Percentiles rank a stretch among this genome's conserved stretches.
Conservation (phyloP, 2,797 vertebrate genomes). For the Petrocephalus sullivani region DNA sequence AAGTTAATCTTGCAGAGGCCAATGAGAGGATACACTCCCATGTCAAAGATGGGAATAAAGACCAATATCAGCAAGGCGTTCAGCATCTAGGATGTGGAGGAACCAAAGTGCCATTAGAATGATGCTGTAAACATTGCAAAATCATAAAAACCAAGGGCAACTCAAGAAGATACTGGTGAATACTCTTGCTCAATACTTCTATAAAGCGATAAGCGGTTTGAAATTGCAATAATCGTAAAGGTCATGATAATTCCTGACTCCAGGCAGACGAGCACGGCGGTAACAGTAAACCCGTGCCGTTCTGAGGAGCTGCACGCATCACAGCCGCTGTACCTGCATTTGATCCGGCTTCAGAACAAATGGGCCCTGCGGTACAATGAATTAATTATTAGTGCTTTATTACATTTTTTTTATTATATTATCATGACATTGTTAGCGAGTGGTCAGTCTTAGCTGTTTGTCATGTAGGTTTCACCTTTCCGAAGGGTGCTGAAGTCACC, state of each 20-base stretch:
- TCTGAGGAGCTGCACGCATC: background rate
- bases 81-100: conserved; percentile 70
- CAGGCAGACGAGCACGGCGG: background rate
- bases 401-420: background rate
- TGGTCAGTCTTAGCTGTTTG: background rate
- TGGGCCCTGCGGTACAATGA: conserved; percentile 65
- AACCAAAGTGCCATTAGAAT: conserved; percentile 11
- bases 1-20: conserved; percentile 76
- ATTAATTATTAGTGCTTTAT: conserved; percentile 27
- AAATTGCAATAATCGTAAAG: conserved; percentile 31
- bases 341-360: conserved; percentile 85
- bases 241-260: background rate
- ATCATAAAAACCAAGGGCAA: conserved; percentile 28
- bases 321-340: conserved; percentile 77
- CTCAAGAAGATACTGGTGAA: background rate
- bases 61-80: conserved; percentile 88
- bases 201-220: conserved; percentile 15
- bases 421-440: background rate
- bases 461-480: background rate
- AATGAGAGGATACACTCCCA: conserved; percentile 81
- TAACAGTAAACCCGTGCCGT: background rate
- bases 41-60: conserved; percentile 88
- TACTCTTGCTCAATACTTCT: conserved; percentile 9
- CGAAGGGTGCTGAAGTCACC: background rate
- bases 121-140: conserved; percentile 38